These are phyloP conservation scores for Aplocera efformata DNA, from an alignment of 2,888 invertebrate genomes.

Conservation along the genomic window DNA sequence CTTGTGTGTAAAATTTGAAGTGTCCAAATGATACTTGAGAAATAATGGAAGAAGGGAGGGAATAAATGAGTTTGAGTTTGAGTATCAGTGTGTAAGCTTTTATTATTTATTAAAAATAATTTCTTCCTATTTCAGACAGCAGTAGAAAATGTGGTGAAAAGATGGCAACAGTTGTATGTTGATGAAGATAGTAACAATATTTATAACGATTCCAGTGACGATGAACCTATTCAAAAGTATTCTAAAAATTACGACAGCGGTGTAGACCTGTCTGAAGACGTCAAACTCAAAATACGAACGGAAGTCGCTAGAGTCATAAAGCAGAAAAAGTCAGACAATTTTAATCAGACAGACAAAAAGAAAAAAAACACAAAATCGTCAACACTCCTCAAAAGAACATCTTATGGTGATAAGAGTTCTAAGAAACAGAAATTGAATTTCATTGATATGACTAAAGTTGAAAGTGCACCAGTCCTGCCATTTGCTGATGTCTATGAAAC, in stretches of 20 bases:
- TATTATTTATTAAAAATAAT: too few relatives aligned
- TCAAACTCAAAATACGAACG: conserved; percentile 47
- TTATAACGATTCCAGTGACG: conserved; percentile 47
- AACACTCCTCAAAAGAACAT: conserved; percentile 12
- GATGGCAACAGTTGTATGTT: conserved; percentile 48
- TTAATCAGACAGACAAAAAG: conserved; percentile 13
- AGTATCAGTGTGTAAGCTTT: too few relatives aligned
- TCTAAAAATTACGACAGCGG: conserved; percentile 50
- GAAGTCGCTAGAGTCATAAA: conserved; percentile 49
- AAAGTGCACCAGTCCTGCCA: conserved; percentile 41
- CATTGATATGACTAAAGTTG: conserved; percentile 8
- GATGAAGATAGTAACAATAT: conserved; percentile 31
- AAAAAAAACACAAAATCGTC: conserved; percentile 9
- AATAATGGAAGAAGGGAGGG: too few relatives aligned
- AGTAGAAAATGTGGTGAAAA: conserved; percentile 48
- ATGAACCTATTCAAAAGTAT: conserved; percentile 67
- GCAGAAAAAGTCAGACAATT: conserved; percentile 5
- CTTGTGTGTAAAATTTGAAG: too few relatives aligned
- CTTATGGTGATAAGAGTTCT: conserved; percentile 22
- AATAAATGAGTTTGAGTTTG: too few relatives aligned
- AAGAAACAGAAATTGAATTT: conserved; percentile 27
- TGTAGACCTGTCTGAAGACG: conserved; percentile 52
- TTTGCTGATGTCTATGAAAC: conserved; percentile 63
- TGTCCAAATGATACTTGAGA: too few relatives aligned
- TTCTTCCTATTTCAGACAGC: conserved; percentile 39